phyloP scores from a whole-genome alignment of 1,140 invertebrate species.

The Apis dorsata region DNA sequence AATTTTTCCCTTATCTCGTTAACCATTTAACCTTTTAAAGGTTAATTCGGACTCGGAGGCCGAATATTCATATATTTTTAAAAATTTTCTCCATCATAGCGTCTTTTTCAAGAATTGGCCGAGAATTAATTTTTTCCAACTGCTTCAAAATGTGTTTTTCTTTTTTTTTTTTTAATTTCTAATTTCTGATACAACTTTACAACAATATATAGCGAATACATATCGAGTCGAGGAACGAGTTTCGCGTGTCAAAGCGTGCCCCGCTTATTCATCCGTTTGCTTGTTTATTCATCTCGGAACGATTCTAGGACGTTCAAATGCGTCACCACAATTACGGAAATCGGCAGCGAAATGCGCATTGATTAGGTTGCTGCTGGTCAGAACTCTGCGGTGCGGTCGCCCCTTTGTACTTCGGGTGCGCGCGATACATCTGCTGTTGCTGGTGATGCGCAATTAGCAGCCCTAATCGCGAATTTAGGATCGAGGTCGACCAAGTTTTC shows the following conservation, averaged over 20 bases:
- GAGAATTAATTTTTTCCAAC: no score
- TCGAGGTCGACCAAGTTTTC: slow-evolving; percentile 38
- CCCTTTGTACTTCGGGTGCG: slow-evolving; percentile 35
- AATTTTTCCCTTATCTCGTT: no score
- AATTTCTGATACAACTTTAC: no score
- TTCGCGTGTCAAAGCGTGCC: background rate
- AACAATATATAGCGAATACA: no score
- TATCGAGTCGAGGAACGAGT: background rate
- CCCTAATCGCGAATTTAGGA: slow-evolving; percentile 29
- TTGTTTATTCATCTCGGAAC: slow-evolving; percentile 18
- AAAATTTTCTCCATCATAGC: no score
- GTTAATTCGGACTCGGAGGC: no score
- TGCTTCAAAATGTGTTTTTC: no score
- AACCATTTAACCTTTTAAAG: no score
- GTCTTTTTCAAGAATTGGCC: no score
- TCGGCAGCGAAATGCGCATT: slow-evolving; percentile 60
- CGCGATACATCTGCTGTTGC: slow-evolving; percentile 24
- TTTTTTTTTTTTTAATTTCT: no score
- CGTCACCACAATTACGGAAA: slow-evolving; percentile 62
- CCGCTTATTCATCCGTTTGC: background rate
- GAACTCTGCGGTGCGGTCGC: slow-evolving; percentile 47
- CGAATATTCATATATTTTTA: no score
- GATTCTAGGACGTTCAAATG: slow-evolving; percentile 39
- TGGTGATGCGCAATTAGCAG: slow-evolving; percentile 30
- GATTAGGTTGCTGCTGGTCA: slow-evolving; percentile 47